A percentile compares a stretch with the other conserved stretches of the same genome.
phyloP scores from a whole-genome alignment of 2,888 invertebrate species.

The Augochlorella aurata region DNA sequence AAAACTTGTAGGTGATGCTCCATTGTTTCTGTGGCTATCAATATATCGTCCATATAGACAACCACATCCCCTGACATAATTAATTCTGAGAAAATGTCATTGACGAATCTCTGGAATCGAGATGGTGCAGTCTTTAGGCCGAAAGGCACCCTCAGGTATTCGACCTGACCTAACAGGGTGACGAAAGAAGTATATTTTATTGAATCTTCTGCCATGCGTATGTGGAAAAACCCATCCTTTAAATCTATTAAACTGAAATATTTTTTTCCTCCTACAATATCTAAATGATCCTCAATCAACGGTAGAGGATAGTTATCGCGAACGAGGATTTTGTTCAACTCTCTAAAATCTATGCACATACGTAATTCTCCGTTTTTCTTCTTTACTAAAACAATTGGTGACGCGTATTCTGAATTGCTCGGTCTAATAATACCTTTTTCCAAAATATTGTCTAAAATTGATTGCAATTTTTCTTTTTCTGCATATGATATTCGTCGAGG shows the following conservation, averaged over 20 bases:
- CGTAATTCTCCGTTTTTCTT: constrained; percentile 61
- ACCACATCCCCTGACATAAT: not conserved
- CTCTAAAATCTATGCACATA: constrained; percentile 69
- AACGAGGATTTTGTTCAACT: constrained; percentile 71
- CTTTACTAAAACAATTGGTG: not conserved
- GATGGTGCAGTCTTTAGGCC: not conserved
- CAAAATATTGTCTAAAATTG: constrained; percentile 1
- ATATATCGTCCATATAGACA: not conserved
- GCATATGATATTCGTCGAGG: not conserved
- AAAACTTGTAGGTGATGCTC: not conserved
- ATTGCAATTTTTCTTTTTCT: not conserved
- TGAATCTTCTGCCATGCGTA: constrained; percentile 71
- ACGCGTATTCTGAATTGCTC: not conserved
- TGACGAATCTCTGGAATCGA: not conserved
- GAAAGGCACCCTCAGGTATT: constrained; percentile 6
- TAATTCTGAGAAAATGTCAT: not conserved
- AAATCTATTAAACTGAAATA: constrained; percentile 74
- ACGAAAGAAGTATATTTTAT: constrained; percentile 70
- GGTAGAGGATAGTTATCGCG: constrained; percentile 76
- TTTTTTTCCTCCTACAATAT: constrained; percentile 68
- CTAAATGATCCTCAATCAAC: constrained; percentile 77
- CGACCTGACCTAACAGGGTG: constrained; percentile 57
- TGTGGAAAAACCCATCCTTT: constrained; percentile 74
- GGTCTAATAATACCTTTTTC: constrained; percentile 51
- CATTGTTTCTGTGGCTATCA: not conserved